Conservation (phyloP, 2,113 vertebrate species). For the Xiphophorus hellerii region DNA sequence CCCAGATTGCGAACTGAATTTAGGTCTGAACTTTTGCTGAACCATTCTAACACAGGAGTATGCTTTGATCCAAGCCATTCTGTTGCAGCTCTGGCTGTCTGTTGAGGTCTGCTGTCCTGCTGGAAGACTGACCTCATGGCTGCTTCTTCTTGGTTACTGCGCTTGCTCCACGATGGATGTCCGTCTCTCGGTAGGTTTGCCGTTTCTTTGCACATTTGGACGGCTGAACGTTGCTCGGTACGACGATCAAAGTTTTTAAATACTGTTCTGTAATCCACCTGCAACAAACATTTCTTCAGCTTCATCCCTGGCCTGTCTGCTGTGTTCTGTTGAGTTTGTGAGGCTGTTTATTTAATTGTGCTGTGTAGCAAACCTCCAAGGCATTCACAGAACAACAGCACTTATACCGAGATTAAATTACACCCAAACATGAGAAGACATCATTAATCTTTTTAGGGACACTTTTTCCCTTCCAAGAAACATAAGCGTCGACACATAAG, state of each 20-base stretch:
- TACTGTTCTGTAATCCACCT: background rate
- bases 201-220: background rate
- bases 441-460: background rate
- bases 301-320: background rate
- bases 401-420: background rate
- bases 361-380: background rate
- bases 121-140: background rate
- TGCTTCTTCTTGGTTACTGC: background rate
- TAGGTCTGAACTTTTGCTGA: background rate
- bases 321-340: background rate
- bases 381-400: background rate
- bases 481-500: background rate
- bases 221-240: background rate
- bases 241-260: background rate
- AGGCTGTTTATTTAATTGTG: background rate
- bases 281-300: background rate
- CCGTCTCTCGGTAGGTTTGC: background rate
- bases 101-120: background rate
- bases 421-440: background rate
- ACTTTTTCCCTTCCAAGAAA: background rate
- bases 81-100: background rate
- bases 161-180: background rate
- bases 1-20: background rate
- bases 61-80: background rate
- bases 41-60: background rate